A percentile compares a stretch with the other conserved stretches of the same genome.
These are phyloP conservation scores for Heliconius congener DNA, from an alignment of 1,140 invertebrate species.

Conservation along the genomic window DNA sequence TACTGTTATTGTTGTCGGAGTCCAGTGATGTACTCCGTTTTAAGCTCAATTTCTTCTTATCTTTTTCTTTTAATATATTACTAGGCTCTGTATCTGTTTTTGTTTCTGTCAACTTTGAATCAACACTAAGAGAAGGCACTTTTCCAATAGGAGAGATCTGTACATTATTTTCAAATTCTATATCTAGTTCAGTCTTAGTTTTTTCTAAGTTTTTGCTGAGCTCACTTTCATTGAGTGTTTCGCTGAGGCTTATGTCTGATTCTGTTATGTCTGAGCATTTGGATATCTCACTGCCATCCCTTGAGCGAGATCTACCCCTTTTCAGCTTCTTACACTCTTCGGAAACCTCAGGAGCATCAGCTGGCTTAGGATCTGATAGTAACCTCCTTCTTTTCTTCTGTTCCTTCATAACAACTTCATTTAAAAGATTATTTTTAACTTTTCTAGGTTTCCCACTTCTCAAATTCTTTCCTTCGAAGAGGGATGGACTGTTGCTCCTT, in stretches of 20 bases:
- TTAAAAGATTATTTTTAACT: slow-evolving; percentile 79
- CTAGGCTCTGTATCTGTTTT: slow-evolving; percentile 67
- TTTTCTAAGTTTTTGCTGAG: slow-evolving; percentile 79
- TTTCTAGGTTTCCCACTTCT: slow-evolving; percentile 85
- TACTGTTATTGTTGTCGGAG: slow-evolving; percentile 81
- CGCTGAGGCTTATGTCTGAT: slow-evolving; percentile 84
- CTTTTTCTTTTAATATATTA: slow-evolving; percentile 62
- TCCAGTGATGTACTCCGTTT: slow-evolving; percentile 79
- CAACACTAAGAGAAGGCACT: slow-evolving; percentile 77
- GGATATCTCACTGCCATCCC: slow-evolving; percentile 81
- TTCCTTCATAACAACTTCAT: slow-evolving; percentile 77
- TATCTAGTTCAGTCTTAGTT: slow-evolving; percentile 77
- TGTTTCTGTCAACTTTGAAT: slow-evolving; percentile 68
- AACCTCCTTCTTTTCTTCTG: slow-evolving; percentile 76
- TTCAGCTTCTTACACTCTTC: slow-evolving; percentile 81
- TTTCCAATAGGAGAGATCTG: slow-evolving; percentile 78
- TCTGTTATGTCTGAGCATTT: slow-evolving; percentile 83
- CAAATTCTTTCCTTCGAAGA: slow-evolving; percentile 80
- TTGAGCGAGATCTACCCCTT: slow-evolving; percentile 82
- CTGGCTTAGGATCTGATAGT: slow-evolving; percentile 72
- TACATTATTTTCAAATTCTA: slow-evolving; percentile 79
- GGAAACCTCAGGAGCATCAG: slow-evolving; percentile 58
- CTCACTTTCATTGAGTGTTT: slow-evolving; percentile 79
- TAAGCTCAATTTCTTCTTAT: slow-evolving; percentile 76
- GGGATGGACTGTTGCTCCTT: slow-evolving; percentile 76